Evolutionary conservation across 2,113 vertebrate species (phyloP).

Genomic region (Tauraco erythrolophus): DNA sequence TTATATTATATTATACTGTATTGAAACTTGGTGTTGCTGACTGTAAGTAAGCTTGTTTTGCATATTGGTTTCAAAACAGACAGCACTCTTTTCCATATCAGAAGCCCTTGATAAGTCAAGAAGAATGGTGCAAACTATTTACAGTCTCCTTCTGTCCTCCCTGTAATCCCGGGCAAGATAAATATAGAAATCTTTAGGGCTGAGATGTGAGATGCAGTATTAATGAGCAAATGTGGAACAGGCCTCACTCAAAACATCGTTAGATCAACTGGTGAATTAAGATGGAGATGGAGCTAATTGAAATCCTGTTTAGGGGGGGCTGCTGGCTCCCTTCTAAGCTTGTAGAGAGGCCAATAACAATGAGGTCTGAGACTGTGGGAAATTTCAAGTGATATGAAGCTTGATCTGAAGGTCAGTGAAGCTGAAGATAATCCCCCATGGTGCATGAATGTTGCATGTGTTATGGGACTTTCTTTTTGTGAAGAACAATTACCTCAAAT

Average conservation of each 20-base stretch:
- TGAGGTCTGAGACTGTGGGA: not conserved
- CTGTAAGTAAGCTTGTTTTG: not conserved
- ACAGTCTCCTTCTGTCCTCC: not conserved
- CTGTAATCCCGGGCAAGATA: constrained; percentile 8
- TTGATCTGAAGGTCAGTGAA: constrained; percentile 2
- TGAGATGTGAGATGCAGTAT: not conserved
- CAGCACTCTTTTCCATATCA: not conserved
- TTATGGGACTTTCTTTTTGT: not conserved
- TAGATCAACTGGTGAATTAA: not conserved
- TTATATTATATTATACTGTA: too few relatives aligned
- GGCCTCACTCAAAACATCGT: not conserved
- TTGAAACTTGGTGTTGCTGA: not conserved
- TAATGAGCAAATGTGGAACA: not conserved
- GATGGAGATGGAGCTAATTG: not conserved
- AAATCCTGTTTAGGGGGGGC: not conserved
- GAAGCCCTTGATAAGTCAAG: not conserved
- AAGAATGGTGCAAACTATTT: not conserved
- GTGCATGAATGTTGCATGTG: not conserved
- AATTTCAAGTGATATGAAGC: not conserved
- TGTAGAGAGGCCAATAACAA: not conserved
- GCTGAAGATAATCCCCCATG: not conserved
- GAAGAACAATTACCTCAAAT: not conserved
- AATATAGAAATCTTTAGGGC: not conserved
- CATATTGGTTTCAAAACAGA: not conserved
- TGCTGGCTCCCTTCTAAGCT: not conserved